Percentiles rank a stretch among this genome's conserved stretches.
Conservation (phyloP, 2,113 vertebrate genomes). For the Danionella cerebrum region DNA sequence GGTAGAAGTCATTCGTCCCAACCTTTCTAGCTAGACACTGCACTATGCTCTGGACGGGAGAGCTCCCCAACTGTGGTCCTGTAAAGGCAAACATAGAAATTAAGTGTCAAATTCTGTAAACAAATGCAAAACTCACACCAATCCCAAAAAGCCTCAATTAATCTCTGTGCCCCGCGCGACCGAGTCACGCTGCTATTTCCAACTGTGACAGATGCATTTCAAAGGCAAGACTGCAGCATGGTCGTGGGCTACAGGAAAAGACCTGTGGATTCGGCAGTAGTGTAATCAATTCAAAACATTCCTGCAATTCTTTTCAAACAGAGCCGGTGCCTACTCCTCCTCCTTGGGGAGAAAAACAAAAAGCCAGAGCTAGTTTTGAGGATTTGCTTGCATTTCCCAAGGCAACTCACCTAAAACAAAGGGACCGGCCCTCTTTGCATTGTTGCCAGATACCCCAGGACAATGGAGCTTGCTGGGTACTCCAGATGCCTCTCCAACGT, state of each 20-base stretch:
- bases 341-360: background rate
- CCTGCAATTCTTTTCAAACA: constrained; percentile 55
- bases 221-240: background rate
- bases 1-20: constrained; percentile 97
- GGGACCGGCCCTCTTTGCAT: constrained; percentile 91
- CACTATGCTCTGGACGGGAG: constrained; percentile 95
- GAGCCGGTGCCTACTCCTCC: background rate
- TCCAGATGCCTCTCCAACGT: constrained; percentile 87
- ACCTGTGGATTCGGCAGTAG: background rate
- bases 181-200: constrained; percentile 30
- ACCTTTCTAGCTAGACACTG: constrained; percentile 98
- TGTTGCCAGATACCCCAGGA: constrained; percentile 84
- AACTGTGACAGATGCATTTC: background rate
- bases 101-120: constrained; percentile 26
- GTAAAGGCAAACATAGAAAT: constrained; percentile 11
- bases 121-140: constrained; percentile 56
- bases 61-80: constrained; percentile 97
- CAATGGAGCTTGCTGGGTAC: constrained; percentile 85
- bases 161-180: constrained; percentile 45
- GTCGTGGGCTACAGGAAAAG: background rate
- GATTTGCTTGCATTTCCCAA: background rate
- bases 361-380: constrained; percentile 6
- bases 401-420: constrained; percentile 84
- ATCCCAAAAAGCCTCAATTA: constrained; percentile 44
- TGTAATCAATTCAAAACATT: constrained; percentile 43